Evolutionary conservation across 2,888 invertebrate species (phyloP), one percentile per base, ranked within the genome.

Genomic region (Patella ulyssiponensis): DNA sequence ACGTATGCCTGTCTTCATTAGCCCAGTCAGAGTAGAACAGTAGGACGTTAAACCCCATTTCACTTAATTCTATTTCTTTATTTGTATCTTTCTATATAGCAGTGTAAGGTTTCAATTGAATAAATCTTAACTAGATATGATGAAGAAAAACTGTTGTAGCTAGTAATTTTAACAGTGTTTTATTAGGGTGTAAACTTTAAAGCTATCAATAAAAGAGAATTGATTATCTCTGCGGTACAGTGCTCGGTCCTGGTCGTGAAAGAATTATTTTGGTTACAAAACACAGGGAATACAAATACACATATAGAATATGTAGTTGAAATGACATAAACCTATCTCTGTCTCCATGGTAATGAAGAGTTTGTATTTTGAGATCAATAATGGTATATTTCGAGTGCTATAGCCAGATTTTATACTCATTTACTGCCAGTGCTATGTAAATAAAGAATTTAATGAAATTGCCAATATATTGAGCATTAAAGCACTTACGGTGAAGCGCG

Each of bases 281-380:
- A 64, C 64, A 23, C 20, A 23, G 20, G 20, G 20, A 23, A 64
- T 23, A 64, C 23, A 64, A 64, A 64, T 64, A 64, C 64, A 64
- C 44, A 64, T 64, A 64, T 64, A 64, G 23, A 23, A 23, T 64
- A 64, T 64, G 23, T 64, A 64, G 64, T 64, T 64, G 64, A 64
- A 64, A 64, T 64, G 64, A 64, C 64, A 64, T 64, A 64, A 64
- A 64, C 64, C 64, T 64, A 64, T 64, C 64, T 69, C 33, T 77
- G 80, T 80, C 77, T 75, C 75, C 77, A 80, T 80, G 78, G 79
- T 72, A 75, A 78, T 76, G 64, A 74, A 71, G 72, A 77, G 77
- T 79, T 82, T 80, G 80, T 79, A 79, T 80, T 82, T 81, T 74
- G 56, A 69, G 76, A 82, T 82, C 82, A 82, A 82, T 82, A 82